phyloP scores from a whole-genome alignment of 2,888 invertebrate species.

The Epinotia bilunana region DNA sequence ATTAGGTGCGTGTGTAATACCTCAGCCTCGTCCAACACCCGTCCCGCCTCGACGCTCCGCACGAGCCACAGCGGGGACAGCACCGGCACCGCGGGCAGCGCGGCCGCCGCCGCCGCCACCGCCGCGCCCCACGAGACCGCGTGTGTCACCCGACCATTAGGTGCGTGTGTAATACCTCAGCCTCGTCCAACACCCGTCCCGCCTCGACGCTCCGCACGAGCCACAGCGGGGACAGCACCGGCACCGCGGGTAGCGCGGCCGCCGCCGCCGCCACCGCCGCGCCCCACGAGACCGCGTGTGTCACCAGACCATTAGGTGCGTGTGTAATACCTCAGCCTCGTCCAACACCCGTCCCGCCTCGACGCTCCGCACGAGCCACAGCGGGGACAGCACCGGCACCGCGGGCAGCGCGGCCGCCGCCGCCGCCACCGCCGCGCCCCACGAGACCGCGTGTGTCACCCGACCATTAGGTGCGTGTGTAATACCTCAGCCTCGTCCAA shows the following conservation, averaged over 20 bases:
- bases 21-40: slow-evolving; percentile 64
- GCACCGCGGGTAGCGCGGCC: slow-evolving; percentile 73
- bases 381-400: slow-evolving; percentile 86
- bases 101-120: slow-evolving; percentile 47
- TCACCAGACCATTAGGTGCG: slow-evolving; percentile 87
- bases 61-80: slow-evolving; percentile 90
- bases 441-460: slow-evolving; percentile 91
- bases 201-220: slow-evolving; percentile 88
- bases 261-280: slow-evolving; percentile 56
- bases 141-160: slow-evolving; percentile 91
- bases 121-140: slow-evolving; percentile 87
- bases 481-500: slow-evolving; percentile 66
- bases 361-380: slow-evolving; percentile 92
- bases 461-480: slow-evolving; percentile 86
- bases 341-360: slow-evolving; percentile 67
- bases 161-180: slow-evolving; percentile 61
- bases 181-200: slow-evolving; percentile 61
- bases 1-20: slow-evolving; percentile 79
- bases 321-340: slow-evolving; percentile 62
- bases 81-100: slow-evolving; percentile 81
- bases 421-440: slow-evolving; percentile 66
- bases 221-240: slow-evolving; percentile 90
- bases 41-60: slow-evolving; percentile 86
- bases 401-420: slow-evolving; percentile 61
- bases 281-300: slow-evolving; percentile 91